Evolutionary conservation across 2,113 vertebrate genomes (phyloP).

Genomic region (Chunga burmeisteri): DNA sequence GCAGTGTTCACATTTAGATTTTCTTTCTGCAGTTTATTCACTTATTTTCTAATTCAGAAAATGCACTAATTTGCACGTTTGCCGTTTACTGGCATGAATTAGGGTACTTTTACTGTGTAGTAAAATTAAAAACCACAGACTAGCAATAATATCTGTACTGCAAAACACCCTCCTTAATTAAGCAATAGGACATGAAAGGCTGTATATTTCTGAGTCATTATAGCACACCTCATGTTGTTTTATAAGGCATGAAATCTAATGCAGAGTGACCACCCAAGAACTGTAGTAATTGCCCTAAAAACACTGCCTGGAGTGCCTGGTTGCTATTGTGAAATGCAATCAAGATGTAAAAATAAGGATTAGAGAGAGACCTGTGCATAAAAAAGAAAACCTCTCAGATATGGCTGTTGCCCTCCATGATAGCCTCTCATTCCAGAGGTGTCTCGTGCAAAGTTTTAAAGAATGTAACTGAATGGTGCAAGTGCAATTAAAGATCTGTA

Average conservation of each 20-base stretch:
- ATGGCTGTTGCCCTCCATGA: neutral
- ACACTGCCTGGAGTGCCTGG: constrained; percentile 53
- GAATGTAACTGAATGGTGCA: neutral
- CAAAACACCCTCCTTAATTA: constrained; percentile 68
- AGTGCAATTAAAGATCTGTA: neutral
- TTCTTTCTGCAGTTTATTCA: constrained; percentile 56
- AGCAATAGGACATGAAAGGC: constrained; percentile 68
- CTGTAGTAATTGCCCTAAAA: constrained; percentile 69
- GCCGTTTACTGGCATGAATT: constrained; percentile 43
- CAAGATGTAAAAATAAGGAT: constrained; percentile 58
- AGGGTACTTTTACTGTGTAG: constrained; percentile 43
- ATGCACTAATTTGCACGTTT: constrained; percentile 62
- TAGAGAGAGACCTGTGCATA: neutral
- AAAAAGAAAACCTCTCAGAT: neutral
- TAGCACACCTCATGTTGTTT: constrained; percentile 68
- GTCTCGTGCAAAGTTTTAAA: neutral
- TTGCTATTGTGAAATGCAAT: constrained; percentile 52
- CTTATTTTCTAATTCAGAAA: constrained; percentile 61
- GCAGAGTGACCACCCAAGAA: constrained; percentile 70
- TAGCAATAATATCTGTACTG: constrained; percentile 63
- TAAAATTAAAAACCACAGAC: constrained; percentile 64
- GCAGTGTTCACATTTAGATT: neutral
- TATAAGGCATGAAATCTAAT: constrained; percentile 70
- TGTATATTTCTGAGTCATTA: constrained; percentile 69
- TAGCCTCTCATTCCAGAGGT: neutral